Evolutionary conservation across 2,797 vertebrate species (phyloP).

Genomic region (Pitangus sulphuratus): DNA sequence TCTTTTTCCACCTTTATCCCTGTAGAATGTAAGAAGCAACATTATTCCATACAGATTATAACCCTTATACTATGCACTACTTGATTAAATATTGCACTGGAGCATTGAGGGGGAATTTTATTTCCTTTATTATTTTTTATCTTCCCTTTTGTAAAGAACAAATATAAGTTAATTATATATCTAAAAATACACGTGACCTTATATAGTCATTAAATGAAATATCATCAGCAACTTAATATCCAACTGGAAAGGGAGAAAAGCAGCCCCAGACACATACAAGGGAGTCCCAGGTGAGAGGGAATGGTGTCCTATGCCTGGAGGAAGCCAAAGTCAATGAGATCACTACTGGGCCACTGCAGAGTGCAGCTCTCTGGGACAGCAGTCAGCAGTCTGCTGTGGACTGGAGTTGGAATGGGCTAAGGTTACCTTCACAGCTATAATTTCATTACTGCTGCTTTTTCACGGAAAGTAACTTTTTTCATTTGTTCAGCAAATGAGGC

Average conservation of each 20-base stretch:
- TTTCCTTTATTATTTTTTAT: background rate
- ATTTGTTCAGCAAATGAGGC: constrained; percentile 64
- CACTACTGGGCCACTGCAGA: background rate
- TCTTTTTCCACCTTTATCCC: background rate
- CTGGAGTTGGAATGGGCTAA: background rate
- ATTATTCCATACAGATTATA: background rate
- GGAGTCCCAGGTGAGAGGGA: background rate
- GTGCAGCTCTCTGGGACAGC: background rate
- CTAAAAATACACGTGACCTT: background rate
- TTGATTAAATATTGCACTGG: background rate
- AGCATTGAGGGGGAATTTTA: background rate
- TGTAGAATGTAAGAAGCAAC: background rate
- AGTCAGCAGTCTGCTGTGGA: background rate
- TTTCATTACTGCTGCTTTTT: constrained; percentile 39
- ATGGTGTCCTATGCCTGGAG: background rate
- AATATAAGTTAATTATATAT: background rate
- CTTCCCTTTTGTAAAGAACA: background rate
- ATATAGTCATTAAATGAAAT: background rate
- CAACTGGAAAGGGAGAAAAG: background rate
- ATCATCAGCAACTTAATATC: background rate
- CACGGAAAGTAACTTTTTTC: constrained; percentile 54
- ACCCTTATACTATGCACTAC: background rate
- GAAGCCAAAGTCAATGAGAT: background rate
- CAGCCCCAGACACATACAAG: background rate
- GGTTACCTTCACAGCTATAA: constrained; percentile 40